Conservation (phyloP, 2,797 vertebrate genomes). For the Spondyliosoma cantharus region DNA sequence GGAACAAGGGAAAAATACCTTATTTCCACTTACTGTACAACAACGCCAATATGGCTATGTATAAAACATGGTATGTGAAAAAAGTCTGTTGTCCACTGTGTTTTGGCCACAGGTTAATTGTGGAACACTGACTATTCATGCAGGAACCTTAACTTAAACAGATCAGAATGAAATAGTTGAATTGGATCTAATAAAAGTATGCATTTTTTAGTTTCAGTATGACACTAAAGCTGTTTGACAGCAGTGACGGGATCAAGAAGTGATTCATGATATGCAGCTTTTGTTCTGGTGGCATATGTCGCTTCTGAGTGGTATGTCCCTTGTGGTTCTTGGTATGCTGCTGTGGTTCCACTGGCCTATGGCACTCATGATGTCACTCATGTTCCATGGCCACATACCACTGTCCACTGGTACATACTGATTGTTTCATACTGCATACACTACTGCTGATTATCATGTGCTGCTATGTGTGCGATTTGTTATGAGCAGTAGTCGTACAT, state of each 20-base stretch:
- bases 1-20: not conserved
- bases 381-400: not conserved
- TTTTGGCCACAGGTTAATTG: not conserved
- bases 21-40: not conserved
- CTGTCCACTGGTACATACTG: not conserved
- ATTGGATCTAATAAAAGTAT: constrained; percentile 3
- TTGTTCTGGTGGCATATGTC: not conserved
- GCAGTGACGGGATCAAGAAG: not conserved
- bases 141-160: not conserved
- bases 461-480: not conserved
- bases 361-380: not conserved
- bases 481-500: not conserved
- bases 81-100: not conserved
- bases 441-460: not conserved
- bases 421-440: not conserved
- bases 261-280: not conserved
- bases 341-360: not conserved
- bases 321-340: not conserved
- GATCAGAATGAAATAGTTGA: constrained; percentile 10
- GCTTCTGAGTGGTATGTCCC: not conserved
- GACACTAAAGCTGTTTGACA: constrained; percentile 13
- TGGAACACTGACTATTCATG: no score
- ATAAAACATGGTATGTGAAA: not conserved
- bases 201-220: constrained; percentile 10
- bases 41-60: not conserved